Base-by-base conservation (phyloP, 2,888 invertebrate species). In the Clanis bilineata region DNA sequence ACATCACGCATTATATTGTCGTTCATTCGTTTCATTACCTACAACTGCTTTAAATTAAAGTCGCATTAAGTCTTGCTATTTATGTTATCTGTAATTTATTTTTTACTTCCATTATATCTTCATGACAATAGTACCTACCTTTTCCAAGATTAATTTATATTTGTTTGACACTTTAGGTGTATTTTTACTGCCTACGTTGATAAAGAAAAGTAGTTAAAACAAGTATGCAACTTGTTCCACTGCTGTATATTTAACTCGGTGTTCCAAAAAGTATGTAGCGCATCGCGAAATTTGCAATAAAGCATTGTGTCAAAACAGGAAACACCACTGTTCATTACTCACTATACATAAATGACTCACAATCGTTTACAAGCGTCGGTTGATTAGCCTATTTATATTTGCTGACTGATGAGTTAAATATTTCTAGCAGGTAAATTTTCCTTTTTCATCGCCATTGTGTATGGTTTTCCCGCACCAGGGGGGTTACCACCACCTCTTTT, bases 281-380 rank as follows among this genome's bases (percentile, higher is more conserved):
- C 36, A 25, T 32, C 21, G 41, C 54, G 47, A 59, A 38, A 57
- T 67, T 68, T 61, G 61, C 60, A 60, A 60, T 59, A 61, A 63
- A 56, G 57, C 15, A 59, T 60, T 61, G 57, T 66, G 59, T 61
- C 62, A 64, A 66, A 65, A 73, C 84, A 82, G 86, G 85, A 85
- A 84, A 77, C 72, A 62, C 60, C 72, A 65, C 67, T 70, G 71
- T 66, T 69, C 68, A 64, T 72, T 71, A 68, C 66, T 81, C 74
- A 80, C 75, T 62, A 62, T 64, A 68, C 63, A 65, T 58, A 59
- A 66, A 62, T 73, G 79, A 83, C 69, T 80, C 79, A 81, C 70
- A 72, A 71, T 58, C 67, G 67, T 60, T 67, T 76, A 67, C 77
- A 75, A 74, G 4, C 18, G 73, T 76, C 76, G 76, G 65, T 77